Base-by-base conservation (phyloP, 2,888 invertebrate species). In the Vanessa cardui region DNA sequence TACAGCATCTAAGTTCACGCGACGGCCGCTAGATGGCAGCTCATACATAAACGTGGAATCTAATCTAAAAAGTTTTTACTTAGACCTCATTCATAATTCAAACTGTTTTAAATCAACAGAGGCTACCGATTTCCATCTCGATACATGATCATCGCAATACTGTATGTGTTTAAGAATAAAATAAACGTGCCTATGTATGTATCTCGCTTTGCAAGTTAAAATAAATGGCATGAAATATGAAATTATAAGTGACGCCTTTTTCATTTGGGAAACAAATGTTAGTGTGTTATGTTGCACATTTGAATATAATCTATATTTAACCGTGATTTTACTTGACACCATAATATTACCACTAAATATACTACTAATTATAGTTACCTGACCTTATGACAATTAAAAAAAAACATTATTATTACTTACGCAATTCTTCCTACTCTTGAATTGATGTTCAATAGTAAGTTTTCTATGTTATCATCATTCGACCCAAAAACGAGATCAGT, bases 201-300 rank as follows among this genome's bases (percentile, higher is more conserved):
- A 54, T 26, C 4, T 54, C 52, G 52, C 52, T 54, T 54, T 54
- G 52, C 52, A 54, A 54, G 16, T 54, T 7, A 54, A 54, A 54
- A n/a, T 31, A 31, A 8, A 6, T 18, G 1, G n/a, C 52, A 16
- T 31, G 31, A 16, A 15, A 52, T 52, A 52, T 15, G 16, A 52
- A 31, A 52, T 15, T 7, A 31, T 31, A 16, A 31, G 7, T 31
- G 16, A 31, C 15, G n/a, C 16, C 3, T 21, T 31, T 31, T 16
- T 26, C 3, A 26, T 26, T 26, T 26, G 26, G 3, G 26, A 26
- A 54, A 54, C 31, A n/a, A 26, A n/a, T n/a, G n/a, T n/a, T n/a
- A n/a, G n/a, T n/a, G n/a, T n/a, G n/a, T n/a, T n/a, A n/a, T n/a
- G n/a, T n/a, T n/a, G n/a, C n/a, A n/a, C n/a, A n/a, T n/a, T n/a